Conservation (phyloP, 1,140 invertebrate species). For the Atta cephalotes region DNA sequence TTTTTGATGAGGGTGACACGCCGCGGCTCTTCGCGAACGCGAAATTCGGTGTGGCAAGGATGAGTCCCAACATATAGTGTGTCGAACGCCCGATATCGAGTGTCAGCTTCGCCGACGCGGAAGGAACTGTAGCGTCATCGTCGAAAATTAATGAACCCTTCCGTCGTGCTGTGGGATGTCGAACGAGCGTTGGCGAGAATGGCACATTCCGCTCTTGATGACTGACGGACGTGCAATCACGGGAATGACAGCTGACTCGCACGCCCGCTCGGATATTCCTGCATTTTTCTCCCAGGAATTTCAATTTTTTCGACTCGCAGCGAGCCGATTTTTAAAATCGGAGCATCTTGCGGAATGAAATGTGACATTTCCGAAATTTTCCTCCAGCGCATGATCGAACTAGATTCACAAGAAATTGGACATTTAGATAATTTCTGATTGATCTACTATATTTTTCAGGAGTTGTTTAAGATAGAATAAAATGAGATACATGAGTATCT, state of each 20-base stretch:
- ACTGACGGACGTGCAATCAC: slow-evolving; percentile 75
- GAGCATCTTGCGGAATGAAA: slow-evolving; percentile 19
- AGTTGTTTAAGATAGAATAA: no score
- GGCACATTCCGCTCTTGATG: slow-evolving; percentile 70
- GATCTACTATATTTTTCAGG: no score
- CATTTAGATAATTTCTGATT: no score
- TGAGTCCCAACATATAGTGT: slow-evolving; percentile 13
- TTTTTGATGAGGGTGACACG: slow-evolving; percentile 16
- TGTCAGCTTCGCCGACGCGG: slow-evolving; percentile 25
- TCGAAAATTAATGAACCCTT: slow-evolving; percentile 74
- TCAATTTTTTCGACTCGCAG: slow-evolving; percentile 72
- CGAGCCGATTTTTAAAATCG: slow-evolving; percentile 58
- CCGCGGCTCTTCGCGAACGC: slow-evolving; percentile 35
- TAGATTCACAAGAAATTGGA: no score
- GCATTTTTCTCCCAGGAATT: slow-evolving; percentile 74
- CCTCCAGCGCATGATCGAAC: slow-evolving; percentile 13
- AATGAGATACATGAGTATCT: no score
- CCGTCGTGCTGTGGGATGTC: slow-evolving; percentile 49
- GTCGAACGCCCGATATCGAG: slow-evolving; percentile 51
- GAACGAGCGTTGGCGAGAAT: slow-evolving; percentile 67
- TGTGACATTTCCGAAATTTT: slow-evolving; percentile 57
- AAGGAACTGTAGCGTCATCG: slow-evolving; percentile 55
- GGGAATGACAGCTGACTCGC: slow-evolving; percentile 72
- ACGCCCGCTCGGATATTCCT: slow-evolving; percentile 62
- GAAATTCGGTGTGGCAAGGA: slow-evolving; percentile 41